Conservation (phyloP, 1,140 invertebrate species). For the Polypedilum pembai region DNA sequence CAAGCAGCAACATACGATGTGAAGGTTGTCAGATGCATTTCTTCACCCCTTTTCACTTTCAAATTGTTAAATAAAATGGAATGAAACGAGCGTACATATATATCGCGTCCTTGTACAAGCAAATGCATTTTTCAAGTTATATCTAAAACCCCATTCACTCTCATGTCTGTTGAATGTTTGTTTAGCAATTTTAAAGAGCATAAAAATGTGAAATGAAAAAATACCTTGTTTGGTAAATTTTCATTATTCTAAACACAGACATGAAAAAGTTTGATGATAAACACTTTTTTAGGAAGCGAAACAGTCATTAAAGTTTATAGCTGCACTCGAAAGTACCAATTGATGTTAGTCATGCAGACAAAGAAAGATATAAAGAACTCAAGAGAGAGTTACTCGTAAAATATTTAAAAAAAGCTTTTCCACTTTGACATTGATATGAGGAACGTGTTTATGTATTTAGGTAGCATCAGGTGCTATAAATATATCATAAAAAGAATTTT, state of each 20-base stretch:
- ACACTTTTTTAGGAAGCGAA: neutral
- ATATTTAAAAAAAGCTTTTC: too few relatives aligned
- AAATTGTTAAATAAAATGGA: neutral
- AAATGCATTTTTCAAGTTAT: neutral
- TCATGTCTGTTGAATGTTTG: neutral
- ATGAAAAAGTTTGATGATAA: neutral
- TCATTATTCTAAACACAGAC: neutral
- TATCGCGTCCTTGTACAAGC: neutral
- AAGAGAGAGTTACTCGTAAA: too few relatives aligned
- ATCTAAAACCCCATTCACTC: neutral
- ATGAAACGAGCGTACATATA: neutral
- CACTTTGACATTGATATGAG: too few relatives aligned
- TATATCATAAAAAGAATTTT: too few relatives aligned
- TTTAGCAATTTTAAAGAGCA: neutral
- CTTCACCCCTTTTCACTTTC: neutral
- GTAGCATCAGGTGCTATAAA: too few relatives aligned
- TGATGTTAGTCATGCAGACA: neutral
- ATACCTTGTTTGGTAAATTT: neutral
- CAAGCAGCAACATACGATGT: neutral
- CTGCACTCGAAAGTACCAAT: too few relatives aligned
- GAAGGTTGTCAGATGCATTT: slow-evolving; percentile 11
- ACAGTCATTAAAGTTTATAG: neutral
- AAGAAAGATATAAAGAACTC: too few relatives aligned
- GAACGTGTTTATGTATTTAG: too few relatives aligned
- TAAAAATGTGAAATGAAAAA: neutral